Percentiles rank a stretch among this genome's conserved stretches.
These are phyloP conservation scores for Sylvietta virens DNA, from an alignment of 2,113 vertebrate species.

Conservation along the genomic window DNA sequence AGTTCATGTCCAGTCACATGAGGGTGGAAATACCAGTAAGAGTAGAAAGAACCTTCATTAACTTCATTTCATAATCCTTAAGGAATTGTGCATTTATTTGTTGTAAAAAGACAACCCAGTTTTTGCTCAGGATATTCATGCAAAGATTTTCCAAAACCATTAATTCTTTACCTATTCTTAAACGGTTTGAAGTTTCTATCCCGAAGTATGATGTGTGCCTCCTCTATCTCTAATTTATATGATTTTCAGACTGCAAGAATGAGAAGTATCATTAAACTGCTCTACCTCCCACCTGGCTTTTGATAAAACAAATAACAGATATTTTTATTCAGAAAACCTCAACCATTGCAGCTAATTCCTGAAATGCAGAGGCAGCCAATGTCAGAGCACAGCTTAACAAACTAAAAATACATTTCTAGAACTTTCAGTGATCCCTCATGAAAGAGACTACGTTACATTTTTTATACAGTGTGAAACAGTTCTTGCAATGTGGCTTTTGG, in stretches of 20 bases:
- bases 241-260: background rate
- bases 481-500: background rate
- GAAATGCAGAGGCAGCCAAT: background rate
- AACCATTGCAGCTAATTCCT: background rate
- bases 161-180: background rate
- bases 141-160: background rate
- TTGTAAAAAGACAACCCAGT: background rate
- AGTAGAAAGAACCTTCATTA: background rate
- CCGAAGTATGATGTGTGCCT: background rate
- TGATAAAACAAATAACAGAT: background rate
- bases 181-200: background rate
- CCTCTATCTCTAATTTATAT: accelerated
- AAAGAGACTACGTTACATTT: background rate
- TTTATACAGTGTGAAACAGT: background rate
- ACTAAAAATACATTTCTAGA: background rate
- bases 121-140: accelerated
- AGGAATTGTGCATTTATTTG: background rate
- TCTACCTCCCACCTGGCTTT: background rate
- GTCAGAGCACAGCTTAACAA: background rate
- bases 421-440: background rate
- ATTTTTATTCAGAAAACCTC: background rate
- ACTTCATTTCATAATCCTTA: background rate
- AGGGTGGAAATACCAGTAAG: background rate
- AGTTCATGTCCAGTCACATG: accelerated
- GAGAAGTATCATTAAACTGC: background rate